Percentiles rank a stretch among this genome's conserved stretches.
Conservation (phyloP, 2,888 invertebrate genomes). For the Cantharis rustica region DNA sequence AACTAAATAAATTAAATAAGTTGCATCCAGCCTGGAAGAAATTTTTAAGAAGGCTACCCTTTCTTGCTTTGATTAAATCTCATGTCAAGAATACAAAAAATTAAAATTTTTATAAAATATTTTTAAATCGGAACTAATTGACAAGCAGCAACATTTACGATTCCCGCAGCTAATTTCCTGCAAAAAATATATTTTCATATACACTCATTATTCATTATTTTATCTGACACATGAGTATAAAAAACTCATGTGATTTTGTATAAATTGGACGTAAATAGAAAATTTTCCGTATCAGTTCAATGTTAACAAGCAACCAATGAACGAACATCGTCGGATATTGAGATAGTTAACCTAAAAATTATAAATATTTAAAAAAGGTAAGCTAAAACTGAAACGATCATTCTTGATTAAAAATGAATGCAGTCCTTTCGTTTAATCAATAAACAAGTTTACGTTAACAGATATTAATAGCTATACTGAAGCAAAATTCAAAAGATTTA, state of each 20-base stretch:
- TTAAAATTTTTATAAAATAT: background rate
- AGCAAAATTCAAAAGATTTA: background rate
- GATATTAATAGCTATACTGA: background rate
- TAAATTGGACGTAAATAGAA: background rate
- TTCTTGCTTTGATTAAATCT: background rate
- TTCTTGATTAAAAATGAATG: background rate
- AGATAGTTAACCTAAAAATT: background rate
- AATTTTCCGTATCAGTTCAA: background rate
- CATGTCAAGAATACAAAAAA: background rate
- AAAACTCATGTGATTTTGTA: background rate
- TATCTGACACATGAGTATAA: background rate
- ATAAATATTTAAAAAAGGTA: background rate
- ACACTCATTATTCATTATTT: background rate
- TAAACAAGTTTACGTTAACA: background rate
- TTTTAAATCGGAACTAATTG: background rate
- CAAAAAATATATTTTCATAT: background rate
- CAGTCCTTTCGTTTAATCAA: background rate
- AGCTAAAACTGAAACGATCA: background rate
- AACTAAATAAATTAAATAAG: no score
- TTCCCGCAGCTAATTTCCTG: background rate
- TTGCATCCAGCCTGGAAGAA: no score
- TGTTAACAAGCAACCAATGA: background rate
- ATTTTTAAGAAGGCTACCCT: no score
- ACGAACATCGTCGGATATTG: background rate
- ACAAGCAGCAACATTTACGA: background rate